Evolutionary conservation across 2,797 vertebrate species (phyloP).

Genomic region (Coregonus suidteri): DNA sequence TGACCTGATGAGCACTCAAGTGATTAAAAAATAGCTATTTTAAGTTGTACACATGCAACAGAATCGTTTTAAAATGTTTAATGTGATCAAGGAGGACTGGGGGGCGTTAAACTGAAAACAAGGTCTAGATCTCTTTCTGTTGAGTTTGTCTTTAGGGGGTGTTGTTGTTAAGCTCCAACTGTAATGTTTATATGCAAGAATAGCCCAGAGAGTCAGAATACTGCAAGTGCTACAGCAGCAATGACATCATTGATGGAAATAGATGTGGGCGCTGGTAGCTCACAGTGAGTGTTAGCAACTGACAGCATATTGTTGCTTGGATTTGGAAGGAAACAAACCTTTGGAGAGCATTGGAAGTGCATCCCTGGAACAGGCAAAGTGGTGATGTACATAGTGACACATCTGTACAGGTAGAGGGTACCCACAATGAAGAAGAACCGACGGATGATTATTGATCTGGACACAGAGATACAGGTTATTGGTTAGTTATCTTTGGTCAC

Average conservation of each 20-base stretch:
- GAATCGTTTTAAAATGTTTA: neutral
- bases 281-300: neutral
- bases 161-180: no score
- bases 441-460: constrained; percentile 91
- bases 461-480: constrained; percentile 21
- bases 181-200: no score
- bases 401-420: constrained; percentile 96
- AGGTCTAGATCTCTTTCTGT: no score
- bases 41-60: neutral
- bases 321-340: constrained; percentile 73
- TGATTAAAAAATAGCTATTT: neutral
- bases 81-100: constrained; percentile 17
- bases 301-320: neutral
- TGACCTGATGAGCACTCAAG: neutral
- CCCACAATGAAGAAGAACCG: constrained; percentile 98
- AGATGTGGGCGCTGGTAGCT: neutral
- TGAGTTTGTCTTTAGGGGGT: no score
- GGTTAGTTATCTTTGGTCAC: neutral
- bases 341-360: constrained; percentile 99
- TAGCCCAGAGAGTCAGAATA: neutral
- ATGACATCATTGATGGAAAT: neutral
- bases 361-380: constrained; percentile 97
- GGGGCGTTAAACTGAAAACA: constrained; percentile 5
- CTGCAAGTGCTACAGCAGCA: neutral
- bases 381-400: constrained; percentile 98